Conservation (phyloP, 2,797 vertebrate genomes). For the Xyrichtys novacula region DNA sequence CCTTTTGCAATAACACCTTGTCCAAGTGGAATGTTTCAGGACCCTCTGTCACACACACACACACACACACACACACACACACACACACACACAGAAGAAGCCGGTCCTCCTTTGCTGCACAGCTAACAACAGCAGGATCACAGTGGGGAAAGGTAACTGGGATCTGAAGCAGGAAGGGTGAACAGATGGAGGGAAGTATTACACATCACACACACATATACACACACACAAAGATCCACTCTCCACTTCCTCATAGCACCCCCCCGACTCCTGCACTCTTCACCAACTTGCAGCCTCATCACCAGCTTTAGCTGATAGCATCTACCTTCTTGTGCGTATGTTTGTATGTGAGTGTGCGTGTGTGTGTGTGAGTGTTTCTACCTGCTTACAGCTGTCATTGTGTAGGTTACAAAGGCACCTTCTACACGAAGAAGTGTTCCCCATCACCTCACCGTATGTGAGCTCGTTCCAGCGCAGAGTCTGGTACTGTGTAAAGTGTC, state of each 20-base stretch:
- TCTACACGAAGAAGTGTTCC: slow-evolving; percentile 33
- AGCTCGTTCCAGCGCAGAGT: slow-evolving; percentile 18
- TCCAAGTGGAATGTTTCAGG: slow-evolving; percentile 54
- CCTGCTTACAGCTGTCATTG: slow-evolving; percentile 43
- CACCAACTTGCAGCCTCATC: slow-evolving; percentile 24
- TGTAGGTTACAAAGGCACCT: slow-evolving; percentile 58
- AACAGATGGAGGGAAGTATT: slow-evolving; percentile 74
- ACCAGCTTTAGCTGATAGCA: slow-evolving; percentile 18
- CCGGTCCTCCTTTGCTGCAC: slow-evolving; percentile 50
- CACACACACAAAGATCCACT: slow-evolving; percentile 32
- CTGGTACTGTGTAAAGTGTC: slow-evolving; percentile 27
- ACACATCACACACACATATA: slow-evolving; percentile 35
- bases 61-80: slow-evolving; percentile 5
- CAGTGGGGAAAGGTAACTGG: slow-evolving; percentile 71
- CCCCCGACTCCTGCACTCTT: slow-evolving; percentile 24
- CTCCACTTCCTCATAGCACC: slow-evolving; percentile 10
- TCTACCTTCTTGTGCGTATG: neutral
- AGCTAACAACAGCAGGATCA: slow-evolving; percentile 75
- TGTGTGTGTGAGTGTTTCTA: slow-evolving; percentile 25
- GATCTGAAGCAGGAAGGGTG: slow-evolving; percentile 69
- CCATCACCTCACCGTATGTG: slow-evolving; percentile 45
- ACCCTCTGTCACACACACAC: neutral
- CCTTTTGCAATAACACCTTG: slow-evolving; percentile 39
- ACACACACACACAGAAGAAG: slow-evolving; percentile 17
- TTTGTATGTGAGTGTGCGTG: slow-evolving; percentile 16